phyloP scores from a whole-genome alignment of 2,113 vertebrate species.

The Malurus melanocephalus region DNA sequence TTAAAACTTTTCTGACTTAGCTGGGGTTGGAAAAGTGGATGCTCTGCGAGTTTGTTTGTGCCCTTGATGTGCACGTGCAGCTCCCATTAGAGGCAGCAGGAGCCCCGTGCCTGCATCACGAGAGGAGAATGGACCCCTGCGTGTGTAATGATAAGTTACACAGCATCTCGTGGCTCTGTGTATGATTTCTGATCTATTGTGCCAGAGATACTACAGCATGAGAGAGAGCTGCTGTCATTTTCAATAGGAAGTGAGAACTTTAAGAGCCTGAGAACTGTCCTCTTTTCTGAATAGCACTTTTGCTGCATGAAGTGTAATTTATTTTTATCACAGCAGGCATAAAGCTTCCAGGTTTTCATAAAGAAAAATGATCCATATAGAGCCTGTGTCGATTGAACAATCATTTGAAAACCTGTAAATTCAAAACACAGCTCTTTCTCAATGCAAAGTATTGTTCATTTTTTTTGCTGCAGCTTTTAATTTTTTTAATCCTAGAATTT shows the following conservation, averaged over 20 bases:
- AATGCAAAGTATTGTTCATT: not conserved
- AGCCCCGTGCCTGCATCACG: not conserved
- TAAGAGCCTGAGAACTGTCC: constrained; percentile 59
- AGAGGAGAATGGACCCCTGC: constrained; percentile 41
- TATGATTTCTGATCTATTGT: constrained; percentile 60
- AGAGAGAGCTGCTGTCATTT: constrained; percentile 57
- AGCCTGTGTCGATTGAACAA: constrained; percentile 3
- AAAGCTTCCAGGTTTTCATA: constrained; percentile 61
- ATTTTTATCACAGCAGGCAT: constrained; percentile 63
- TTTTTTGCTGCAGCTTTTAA: not conserved
- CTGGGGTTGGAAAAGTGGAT: not conserved
- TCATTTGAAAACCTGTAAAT: constrained; percentile 52
- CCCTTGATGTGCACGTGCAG: constrained; percentile 20
- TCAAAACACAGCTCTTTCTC: constrained; percentile 25
- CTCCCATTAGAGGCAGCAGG: constrained; percentile 51
- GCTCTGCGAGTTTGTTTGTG: not conserved
- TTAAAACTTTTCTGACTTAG: not conserved
- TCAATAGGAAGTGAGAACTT: constrained; percentile 57
- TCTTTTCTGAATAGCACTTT: constrained; percentile 64
- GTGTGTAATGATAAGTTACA: constrained; percentile 55
- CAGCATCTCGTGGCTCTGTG: constrained; percentile 29
- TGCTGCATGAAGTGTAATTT: constrained; percentile 61
- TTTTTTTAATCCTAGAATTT: not conserved
- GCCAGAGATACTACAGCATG: constrained; percentile 47
- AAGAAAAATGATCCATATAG: constrained; percentile 59